Evolutionary conservation across 1,140 invertebrate genomes (phyloP).

Genomic region (Zaprionus capensis): DNA sequence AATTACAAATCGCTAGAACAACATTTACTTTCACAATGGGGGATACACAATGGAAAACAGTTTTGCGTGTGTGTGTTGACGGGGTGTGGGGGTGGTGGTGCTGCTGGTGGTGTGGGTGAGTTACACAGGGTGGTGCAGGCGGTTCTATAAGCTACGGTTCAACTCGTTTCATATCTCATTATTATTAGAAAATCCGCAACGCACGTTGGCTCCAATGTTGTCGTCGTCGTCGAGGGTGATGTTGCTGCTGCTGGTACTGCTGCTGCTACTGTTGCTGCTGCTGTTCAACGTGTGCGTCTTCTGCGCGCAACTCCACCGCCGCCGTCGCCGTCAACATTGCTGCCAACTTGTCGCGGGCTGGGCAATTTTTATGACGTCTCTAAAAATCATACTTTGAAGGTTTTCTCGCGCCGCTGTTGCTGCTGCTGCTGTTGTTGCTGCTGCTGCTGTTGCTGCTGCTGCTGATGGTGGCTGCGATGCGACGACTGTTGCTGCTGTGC

Average conservation of each 20-base stretch:
- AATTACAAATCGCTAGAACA: conserved; percentile 20
- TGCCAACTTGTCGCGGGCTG: conserved; percentile 67
- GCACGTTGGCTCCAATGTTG: conserved; percentile 40
- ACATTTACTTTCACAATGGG: conserved; percentile 2
- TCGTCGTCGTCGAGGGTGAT: conserved; percentile 17
- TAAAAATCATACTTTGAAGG: conserved; percentile 84
- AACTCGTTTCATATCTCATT: conserved; percentile 32
- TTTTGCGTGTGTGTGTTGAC: not conserved
- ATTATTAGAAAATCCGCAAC: conserved; percentile 75
- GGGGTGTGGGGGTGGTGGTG: not conserved
- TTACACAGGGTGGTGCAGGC: not conserved
- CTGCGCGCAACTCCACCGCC: conserved; percentile 21
- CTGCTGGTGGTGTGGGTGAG: not conserved
- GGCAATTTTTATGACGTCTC: conserved; percentile 85
- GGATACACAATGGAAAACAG: conserved; percentile 2
- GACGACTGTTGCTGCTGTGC: conserved; percentile 38
- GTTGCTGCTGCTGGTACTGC: conserved; percentile 12
- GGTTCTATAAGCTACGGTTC: not conserved
- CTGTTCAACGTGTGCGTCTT: conserved; percentile 63
- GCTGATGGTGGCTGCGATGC: conserved; percentile 55
- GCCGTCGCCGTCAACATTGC: conserved; percentile 28
- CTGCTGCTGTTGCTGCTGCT: conserved; percentile 58
- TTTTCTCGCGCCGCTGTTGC: conserved; percentile 82
- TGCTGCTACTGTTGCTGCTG: conserved; percentile 5
- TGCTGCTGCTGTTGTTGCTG: conserved; percentile 69